These are phyloP conservation scores for Morbakka virulenta DNA, from an alignment of 30 jellyfish, hydroid and myxozoan species.

Conservation along the genomic window DNA sequence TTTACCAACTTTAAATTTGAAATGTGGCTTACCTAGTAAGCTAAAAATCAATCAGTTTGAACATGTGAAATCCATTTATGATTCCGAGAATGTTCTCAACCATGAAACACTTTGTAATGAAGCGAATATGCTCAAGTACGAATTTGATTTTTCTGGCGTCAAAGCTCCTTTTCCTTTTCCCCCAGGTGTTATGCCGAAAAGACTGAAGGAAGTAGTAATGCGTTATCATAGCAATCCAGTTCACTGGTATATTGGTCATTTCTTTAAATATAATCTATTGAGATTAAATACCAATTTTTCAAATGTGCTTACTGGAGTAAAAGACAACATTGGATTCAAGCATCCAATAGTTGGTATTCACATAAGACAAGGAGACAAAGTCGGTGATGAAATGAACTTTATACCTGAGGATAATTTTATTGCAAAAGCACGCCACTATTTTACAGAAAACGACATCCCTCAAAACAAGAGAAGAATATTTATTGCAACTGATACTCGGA, in stretches of 20 bases:
- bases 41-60: too few relatives aligned
- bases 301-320: background rate
- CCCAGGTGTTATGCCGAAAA: too few relatives aligned
- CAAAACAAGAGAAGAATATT: background rate
- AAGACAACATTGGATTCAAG: background rate
- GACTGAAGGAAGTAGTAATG: too few relatives aligned
- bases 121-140: too few relatives aligned
- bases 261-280: background rate
- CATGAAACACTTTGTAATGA: too few relatives aligned
- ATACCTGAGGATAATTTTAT: background rate
- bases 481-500: background rate
- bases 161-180: too few relatives aligned
- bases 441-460: background rate
- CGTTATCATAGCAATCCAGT: too few relatives aligned
- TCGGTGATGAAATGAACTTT: background rate
- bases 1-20: too few relatives aligned
- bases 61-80: too few relatives aligned
- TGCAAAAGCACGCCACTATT: background rate
- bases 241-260: slow-evolving; percentile 29
- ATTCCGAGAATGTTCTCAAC: too few relatives aligned
- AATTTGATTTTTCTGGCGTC: too few relatives aligned
- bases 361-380: slow-evolving; percentile 34
- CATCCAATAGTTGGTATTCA: slow-evolving; percentile 20
- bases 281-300: background rate
- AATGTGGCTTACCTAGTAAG: too few relatives aligned